phyloP scores from a whole-genome alignment of 92 coral and sea anemone species.

The Paragorgia papillata region DNA sequence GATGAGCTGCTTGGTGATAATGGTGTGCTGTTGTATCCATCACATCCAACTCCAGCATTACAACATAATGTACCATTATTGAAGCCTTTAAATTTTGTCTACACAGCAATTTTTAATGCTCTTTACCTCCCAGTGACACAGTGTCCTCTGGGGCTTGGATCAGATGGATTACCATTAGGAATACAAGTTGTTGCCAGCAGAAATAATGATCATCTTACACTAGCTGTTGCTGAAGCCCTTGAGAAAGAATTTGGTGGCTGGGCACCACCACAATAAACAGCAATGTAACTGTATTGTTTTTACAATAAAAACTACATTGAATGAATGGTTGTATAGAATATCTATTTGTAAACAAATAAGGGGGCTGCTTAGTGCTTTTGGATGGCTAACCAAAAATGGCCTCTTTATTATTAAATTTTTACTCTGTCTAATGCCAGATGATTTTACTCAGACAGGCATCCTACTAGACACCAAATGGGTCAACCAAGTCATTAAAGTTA shows the following conservation, averaged over 20 bases:
- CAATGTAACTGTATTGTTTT: too few relatives aligned
- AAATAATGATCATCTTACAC: conserved; percentile 75
- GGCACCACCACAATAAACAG: conserved; percentile 31
- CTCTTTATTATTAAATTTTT: too few relatives aligned
- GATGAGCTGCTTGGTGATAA: conserved; percentile 78
- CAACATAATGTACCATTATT: conserved; percentile 79
- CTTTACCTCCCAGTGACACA: conserved; percentile 90
- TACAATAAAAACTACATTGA: too few relatives aligned
- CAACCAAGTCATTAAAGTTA: too few relatives aligned
- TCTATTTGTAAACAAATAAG: too few relatives aligned
- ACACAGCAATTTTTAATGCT: conserved; percentile 92
- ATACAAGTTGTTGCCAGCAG: conserved; percentile 77
- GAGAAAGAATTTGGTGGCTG: conserved; percentile 86
- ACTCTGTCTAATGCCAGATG: too few relatives aligned
- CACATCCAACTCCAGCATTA: conserved; percentile 82
- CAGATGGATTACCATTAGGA: conserved; percentile 83
- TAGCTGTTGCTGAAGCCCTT: conserved; percentile 85
- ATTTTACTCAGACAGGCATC: too few relatives aligned
- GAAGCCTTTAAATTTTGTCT: conserved; percentile 76
- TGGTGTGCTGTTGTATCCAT: conserved; percentile 86
- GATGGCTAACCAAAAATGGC: too few relatives aligned
- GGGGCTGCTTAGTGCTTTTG: too few relatives aligned
- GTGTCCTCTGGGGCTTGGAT: conserved; percentile 79
- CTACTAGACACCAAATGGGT: too few relatives aligned
- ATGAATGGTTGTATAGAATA: too few relatives aligned